phyloP scores from a whole-genome alignment of 2,113 vertebrate genomes.

The Pseudorasbora parva region DNA sequence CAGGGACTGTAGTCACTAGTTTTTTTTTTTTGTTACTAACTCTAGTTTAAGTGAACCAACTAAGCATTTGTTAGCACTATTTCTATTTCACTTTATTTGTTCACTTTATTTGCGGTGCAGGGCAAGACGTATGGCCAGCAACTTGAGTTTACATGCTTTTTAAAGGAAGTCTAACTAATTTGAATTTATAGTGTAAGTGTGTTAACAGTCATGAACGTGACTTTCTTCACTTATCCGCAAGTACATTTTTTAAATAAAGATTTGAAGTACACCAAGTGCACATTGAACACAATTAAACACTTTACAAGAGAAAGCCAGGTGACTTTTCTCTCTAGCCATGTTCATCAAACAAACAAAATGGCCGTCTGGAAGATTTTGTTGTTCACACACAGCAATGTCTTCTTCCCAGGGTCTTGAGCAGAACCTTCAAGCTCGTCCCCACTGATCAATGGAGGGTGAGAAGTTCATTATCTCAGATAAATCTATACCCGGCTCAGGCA shows the following conservation, averaged over 20 bases:
- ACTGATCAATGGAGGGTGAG: conserved; percentile 57
- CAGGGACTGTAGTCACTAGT: too few species aligned
- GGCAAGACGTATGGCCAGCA: too few species aligned
- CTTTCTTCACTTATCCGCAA: neutral
- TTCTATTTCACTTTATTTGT: too few species aligned
- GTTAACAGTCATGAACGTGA: neutral
- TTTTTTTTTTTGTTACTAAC: too few species aligned
- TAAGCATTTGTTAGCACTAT: too few species aligned
- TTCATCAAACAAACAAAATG: conserved; percentile 34
- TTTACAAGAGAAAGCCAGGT: neutral
- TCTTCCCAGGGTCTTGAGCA: conserved; percentile 30
- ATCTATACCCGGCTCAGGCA: conserved; percentile 51
- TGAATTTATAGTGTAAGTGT: neutral
- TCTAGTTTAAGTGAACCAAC: too few species aligned
- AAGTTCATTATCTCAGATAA: conserved; percentile 65
- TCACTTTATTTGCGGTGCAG: too few species aligned
- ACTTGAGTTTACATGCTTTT: too few species aligned
- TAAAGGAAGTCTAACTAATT: too few species aligned
- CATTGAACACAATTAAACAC: neutral
- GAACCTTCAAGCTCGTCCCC: conserved; percentile 24
- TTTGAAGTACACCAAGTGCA: neutral
- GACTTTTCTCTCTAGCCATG: neutral
- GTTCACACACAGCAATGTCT: neutral
- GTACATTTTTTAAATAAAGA: neutral
- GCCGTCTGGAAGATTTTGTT: conserved; percentile 12